Conservation (phyloP, 1,140 invertebrate genomes). For the Plodia interpunctella region DNA sequence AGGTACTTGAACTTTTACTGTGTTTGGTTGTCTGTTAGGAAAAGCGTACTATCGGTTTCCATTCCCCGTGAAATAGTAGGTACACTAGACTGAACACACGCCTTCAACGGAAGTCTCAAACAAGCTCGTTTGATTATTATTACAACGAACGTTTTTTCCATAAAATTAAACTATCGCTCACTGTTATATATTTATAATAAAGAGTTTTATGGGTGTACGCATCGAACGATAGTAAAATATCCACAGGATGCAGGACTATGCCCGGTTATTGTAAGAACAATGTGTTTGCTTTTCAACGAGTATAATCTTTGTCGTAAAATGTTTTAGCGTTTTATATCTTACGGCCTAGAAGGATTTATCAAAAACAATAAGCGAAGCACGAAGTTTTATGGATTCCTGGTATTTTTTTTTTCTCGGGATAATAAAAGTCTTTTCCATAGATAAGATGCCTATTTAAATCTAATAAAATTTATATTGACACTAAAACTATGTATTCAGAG, state of each 20-base stretch:
- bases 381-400: neutral
- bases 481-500: too few relatives aligned
- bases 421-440: neutral
- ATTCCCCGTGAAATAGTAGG: neutral
- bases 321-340: slow-evolving; percentile 6
- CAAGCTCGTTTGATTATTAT: slow-evolving; percentile 27
- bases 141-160: slow-evolving; percentile 31
- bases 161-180: slow-evolving; percentile 31
- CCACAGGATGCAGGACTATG: slow-evolving; percentile 31
- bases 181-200: slow-evolving; percentile 36
- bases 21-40: too few relatives aligned
- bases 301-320: slow-evolving; percentile 25
- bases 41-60: neutral
- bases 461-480: too few relatives aligned
- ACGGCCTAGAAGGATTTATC: neutral
- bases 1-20: too few relatives aligned
- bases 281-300: slow-evolving; percentile 25
- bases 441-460: too few relatives aligned
- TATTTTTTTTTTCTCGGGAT: neutral
- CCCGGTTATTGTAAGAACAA: slow-evolving; percentile 25
- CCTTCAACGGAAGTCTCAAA: slow-evolving; percentile 21
- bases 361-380: slow-evolving; percentile 4
- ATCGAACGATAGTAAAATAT: slow-evolving; percentile 30
- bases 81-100: neutral
- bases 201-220: slow-evolving; percentile 31